Evolutionary conservation across 2,888 invertebrate species (phyloP), one percentile per base, ranked within the genome.

Genomic region (Pyrochroa serraticornis): DNA sequence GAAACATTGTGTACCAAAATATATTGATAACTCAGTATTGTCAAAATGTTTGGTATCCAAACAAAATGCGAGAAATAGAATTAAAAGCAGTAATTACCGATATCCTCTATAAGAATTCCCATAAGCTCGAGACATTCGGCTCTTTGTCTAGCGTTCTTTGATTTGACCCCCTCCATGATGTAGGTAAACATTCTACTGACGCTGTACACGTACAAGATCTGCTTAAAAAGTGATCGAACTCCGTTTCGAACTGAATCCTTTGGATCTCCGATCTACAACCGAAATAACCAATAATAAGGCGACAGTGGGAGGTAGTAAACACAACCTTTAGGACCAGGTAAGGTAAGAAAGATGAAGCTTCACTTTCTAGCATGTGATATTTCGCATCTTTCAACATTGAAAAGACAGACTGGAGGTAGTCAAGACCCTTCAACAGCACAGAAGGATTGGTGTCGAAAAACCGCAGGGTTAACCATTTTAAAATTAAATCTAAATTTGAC

Each of bases 371-470:
- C 84, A 98, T 86, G 36, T 89, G 89, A 76, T 97, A 96, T 60
- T 91, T 89, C 60, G 86, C 85, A 36, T 91, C 88, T 42, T 90
- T 89, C 31, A 97, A 83, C 75, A 89, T 84, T 62, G 86, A 86
- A 79, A 98, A 96, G 55, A 96, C 91, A 10, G 85, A 79, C 61
- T 90, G 87, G 7, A 97, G 82, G 79, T 95, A 97, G 76, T 97
- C 97, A 68, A 98, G 81, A n/a, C 93, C 95, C 82, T 95, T 96
- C 69, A 97, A 84, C 58, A 98, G 84, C 34, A 98, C 97, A 9
- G 96, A 95, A 7, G 98, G 97, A 82, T 99, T 99, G 14, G 98
- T 99, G 81, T 99, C 98, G 74, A 97, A 98, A 82, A 99, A 99
- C 58, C 98, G 84, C 42, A 99, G 81, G 0, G 97, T 97, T 68